phyloP scores from a whole-genome alignment of 2,797 vertebrate genomes.

The Pteropus rufus region DNA sequence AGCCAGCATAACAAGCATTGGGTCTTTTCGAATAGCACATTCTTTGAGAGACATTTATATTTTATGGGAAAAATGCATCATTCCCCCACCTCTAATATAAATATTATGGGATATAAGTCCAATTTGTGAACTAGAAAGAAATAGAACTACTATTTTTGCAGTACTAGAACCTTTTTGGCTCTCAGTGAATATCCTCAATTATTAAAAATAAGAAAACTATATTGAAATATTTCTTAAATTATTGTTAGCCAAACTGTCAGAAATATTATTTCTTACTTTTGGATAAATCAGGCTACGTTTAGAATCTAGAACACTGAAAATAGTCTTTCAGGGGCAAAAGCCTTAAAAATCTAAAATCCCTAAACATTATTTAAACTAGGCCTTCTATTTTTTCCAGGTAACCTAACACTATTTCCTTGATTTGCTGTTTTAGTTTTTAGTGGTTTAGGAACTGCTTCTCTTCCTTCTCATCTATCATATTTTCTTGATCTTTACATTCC shows the following conservation, averaged over 20 bases:
- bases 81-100: neutral
- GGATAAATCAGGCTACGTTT: neutral
- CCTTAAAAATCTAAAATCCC: neutral
- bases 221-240: neutral
- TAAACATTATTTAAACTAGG: neutral
- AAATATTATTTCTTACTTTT: constrained; percentile 1
- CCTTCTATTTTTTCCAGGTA: neutral
- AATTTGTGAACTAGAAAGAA: neutral
- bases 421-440: neutral
- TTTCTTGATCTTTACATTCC: constrained; percentile 9
- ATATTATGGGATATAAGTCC: neutral
- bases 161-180: neutral
- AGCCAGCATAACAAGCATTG: neutral
- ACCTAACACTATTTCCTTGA: neutral
- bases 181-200: neutral
- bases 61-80: neutral
- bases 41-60: neutral
- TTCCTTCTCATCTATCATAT: neutral
- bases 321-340: neutral
- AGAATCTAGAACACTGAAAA: neutral
- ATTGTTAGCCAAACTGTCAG: neutral
- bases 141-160: neutral
- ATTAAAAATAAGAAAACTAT: constrained; percentile 11
- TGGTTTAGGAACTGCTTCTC: neutral
- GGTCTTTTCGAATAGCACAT: neutral